phyloP scores from a whole-genome alignment of 2,888 invertebrate species.

The Lottia gigantea region DNA sequence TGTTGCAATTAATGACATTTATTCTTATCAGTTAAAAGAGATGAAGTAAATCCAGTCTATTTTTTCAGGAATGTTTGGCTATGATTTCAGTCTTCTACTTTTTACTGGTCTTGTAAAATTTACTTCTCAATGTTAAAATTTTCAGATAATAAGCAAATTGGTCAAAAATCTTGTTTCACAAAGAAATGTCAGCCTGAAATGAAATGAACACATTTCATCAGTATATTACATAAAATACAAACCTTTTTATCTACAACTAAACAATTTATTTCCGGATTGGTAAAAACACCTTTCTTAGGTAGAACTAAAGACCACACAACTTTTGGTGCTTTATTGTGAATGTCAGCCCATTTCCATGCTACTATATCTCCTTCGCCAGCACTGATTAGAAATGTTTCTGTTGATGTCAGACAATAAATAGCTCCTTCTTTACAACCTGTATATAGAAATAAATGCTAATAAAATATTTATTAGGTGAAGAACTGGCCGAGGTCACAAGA shows the following conservation, averaged over 20 bases:
- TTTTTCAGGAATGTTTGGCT: no score
- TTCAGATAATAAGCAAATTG: no score
- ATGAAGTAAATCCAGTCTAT: no score
- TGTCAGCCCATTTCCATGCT: slow-evolving; percentile 81
- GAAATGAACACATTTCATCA: no score
- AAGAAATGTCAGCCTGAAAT: no score
- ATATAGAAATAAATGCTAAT: slow-evolving; percentile 22
- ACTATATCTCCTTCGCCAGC: slow-evolving; percentile 79
- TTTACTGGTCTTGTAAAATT: no score
- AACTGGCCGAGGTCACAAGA: no score
- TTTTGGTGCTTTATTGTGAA: slow-evolving; percentile 71
- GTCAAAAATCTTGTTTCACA: no score
- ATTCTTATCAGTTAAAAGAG: neutral
- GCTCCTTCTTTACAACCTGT: slow-evolving; percentile 67
- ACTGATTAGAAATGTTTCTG: slow-evolving; percentile 79
- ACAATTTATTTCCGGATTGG: slow-evolving; percentile 83
- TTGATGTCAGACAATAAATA: slow-evolving; percentile 77
- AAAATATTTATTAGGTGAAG: no score
- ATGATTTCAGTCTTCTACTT: no score
- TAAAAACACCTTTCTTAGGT: slow-evolving; percentile 73
- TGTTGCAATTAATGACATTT: no score
- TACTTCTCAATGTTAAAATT: no score
- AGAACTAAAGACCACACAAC: slow-evolving; percentile 56
- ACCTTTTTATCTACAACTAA: slow-evolving; percentile 76
- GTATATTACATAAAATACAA: slow-evolving; percentile 47